Percentiles rank a stretch among this genome's conserved stretches.
Conservation (phyloP, 1,140 invertebrate species). For the Pissodes strobi region DNA sequence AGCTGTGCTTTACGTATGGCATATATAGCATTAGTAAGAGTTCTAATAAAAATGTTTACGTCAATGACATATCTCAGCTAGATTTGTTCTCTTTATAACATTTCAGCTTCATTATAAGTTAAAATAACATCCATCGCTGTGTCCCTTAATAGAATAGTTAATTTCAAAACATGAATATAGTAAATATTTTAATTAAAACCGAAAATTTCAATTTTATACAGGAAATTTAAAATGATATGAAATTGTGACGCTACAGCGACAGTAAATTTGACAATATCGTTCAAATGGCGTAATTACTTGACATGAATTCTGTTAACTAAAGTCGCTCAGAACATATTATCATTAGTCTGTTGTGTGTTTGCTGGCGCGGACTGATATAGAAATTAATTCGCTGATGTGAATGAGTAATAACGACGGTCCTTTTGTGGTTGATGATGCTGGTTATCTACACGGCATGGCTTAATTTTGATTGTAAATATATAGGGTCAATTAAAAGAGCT, state of each 20-base stretch:
- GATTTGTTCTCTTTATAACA: too few relatives aligned
- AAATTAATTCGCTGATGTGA: constrained; percentile 19
- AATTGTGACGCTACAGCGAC: not conserved
- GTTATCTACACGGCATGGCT: constrained; percentile 16
- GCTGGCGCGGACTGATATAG: constrained; percentile 21
- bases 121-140: too few relatives aligned
- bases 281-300: constrained; percentile 18
- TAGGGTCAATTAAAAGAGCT: constrained; percentile 1
- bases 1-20: too few relatives aligned
- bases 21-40: too few relatives aligned
- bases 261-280: constrained; percentile 1
- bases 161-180: too few relatives aligned
- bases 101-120: too few relatives aligned
- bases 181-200: too few relatives aligned
- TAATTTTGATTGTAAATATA: constrained; percentile 10
- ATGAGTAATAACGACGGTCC: constrained; percentile 15
- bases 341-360: constrained; percentile 14
- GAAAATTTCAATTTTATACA: too few relatives aligned
- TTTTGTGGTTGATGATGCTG: constrained; percentile 21
- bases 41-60: too few relatives aligned
- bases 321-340: constrained; percentile 26
- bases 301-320: constrained; percentile 27
- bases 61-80: too few relatives aligned
- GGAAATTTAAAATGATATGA: not conserved
- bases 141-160: too few relatives aligned